phyloP scores from a whole-genome alignment of 1,140 invertebrate genomes.

The Maniola jurtina region DNA sequence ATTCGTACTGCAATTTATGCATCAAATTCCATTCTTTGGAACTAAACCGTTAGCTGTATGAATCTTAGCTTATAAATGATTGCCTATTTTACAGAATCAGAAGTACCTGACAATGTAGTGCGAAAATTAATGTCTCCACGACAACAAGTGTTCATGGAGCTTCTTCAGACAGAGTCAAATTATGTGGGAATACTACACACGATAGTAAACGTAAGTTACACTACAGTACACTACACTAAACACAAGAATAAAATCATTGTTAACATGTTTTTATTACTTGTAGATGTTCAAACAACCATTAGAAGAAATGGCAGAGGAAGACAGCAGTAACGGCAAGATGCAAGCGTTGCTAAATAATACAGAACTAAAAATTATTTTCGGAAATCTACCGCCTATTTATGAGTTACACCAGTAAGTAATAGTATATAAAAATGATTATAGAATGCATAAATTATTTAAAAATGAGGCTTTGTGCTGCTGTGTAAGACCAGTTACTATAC shows the following conservation, averaged over 20 bases:
- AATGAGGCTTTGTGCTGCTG: no score
- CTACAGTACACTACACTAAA: no score
- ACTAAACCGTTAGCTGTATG: no score
- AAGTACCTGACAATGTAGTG: conserved; percentile 80
- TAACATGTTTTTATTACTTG: conserved; percentile 43
- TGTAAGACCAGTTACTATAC: no score
- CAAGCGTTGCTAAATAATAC: conserved; percentile 90
- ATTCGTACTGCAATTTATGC: no score
- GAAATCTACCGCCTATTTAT: conserved; percentile 95
- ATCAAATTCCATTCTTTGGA: no score
- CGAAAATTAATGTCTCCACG: conserved; percentile 86
- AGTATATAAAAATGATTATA: no score
- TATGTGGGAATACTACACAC: conserved; percentile 97
- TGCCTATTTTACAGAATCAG: conserved; percentile 58
- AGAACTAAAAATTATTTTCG: conserved; percentile 97
- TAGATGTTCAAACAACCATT: conserved; percentile 96
- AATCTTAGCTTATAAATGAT: background rate
- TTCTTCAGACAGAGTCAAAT: conserved; percentile 97
- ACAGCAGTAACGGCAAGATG: conserved; percentile 75
- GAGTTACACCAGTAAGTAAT: conserved; percentile 88
- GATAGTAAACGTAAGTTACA: conserved; percentile 80
- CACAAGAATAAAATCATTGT: background rate
- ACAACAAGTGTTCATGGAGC: conserved; percentile 94
- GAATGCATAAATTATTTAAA: no score
- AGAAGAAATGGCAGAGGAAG: conserved; percentile 88